Base-by-base conservation (phyloP, 1,140 invertebrate genomes). In the Musca vetustissima region DNA sequence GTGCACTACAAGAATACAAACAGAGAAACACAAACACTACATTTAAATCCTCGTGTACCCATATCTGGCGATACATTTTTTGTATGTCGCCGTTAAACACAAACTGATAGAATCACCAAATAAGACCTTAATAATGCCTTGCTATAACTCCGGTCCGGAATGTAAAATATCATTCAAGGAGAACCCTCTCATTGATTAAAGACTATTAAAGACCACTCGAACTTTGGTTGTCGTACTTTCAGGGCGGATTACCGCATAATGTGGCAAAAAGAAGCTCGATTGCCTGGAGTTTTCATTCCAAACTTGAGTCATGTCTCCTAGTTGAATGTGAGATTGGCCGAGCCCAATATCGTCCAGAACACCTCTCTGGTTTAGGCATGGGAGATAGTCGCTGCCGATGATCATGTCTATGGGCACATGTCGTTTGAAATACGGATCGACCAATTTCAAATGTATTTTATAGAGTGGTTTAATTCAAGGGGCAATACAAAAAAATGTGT, bases 41-140 rank as follows among this genome's bases (percentile, higher is more conserved):
- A n/a, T n/a, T n/a, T n/a, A n/a, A n/a, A n/a, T n/a, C n/a, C n/a
- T n/a, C n/a, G n/a, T n/a, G n/a, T n/a, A n/a, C n/a, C n/a, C n/a
- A 49, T 24, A 66, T 70, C 43, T 66, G 52, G 9, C 32, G 28
- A 22, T 48, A 66, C 64, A 70, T 48, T 25, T 69, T 43, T 59
- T 59, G 14, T n/a, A n/a, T 14, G 21, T 59, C 28, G 11, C 50
- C 53, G 49, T 21, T 36, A 19, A 61, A 67, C 7, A 67, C 69
- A n/a, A 14, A 68, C 22, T 49, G 15, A 24, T 24, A 68, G 15
- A 57, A 50, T 13, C 67, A 25, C 32, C 36, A 68, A 8, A 11
- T 24, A 61, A 4, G n/a, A 61, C 15, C 9, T 61, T 21, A 19
- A 48, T 21, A 3, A 67, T 13, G 21, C 57, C 66, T 7, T 9